A percentile compares a stretch with the other conserved stretches of the same genome.
Conservation (phyloP, 2,888 invertebrate genomes). For the Chymomyza fuscimana region DNA sequence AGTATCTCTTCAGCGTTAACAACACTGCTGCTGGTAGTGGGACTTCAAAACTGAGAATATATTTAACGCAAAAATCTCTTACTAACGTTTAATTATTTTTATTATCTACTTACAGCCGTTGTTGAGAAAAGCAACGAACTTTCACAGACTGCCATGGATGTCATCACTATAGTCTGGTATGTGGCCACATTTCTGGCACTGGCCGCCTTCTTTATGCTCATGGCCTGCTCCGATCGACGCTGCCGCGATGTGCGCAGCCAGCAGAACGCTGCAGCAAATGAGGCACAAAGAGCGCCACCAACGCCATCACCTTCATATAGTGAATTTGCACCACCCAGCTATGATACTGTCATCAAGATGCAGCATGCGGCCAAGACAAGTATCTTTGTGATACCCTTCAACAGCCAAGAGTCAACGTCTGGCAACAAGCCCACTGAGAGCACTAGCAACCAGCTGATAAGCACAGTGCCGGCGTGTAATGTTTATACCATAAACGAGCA, state of each 20-base stretch:
- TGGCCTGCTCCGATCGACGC: constrained; percentile 79
- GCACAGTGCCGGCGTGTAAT: constrained; percentile 47
- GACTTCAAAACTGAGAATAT: neutral
- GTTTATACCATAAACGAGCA: constrained; percentile 75
- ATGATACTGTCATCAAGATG: constrained; percentile 77
- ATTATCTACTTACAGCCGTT: constrained; percentile 42
- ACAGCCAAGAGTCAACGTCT: constrained; percentile 34
- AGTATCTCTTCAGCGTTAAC: neutral
- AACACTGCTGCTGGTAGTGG: neutral
- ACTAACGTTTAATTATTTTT: neutral
- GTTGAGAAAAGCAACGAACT: constrained; percentile 67
- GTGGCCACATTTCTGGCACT: constrained; percentile 78
- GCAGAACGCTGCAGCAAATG: constrained; percentile 43
- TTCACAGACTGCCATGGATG: constrained; percentile 78
- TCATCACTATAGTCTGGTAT: constrained; percentile 79
- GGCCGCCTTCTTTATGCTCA: constrained; percentile 78
- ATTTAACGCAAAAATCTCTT: neutral
- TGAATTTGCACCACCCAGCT: constrained; percentile 79
- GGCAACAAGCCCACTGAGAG: constrained; percentile 32
- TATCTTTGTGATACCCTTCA: constrained; percentile 77
- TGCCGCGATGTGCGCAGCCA: constrained; percentile 60
- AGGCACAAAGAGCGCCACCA: constrained; percentile 68
- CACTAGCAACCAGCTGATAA: constrained; percentile 10
- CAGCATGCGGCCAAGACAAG: constrained; percentile 67
- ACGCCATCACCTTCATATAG: constrained; percentile 79